Evolutionary conservation across 53 echinoderm and acorn worm genomes (phyloP), one percentile per base, ranked within the genome.

Genomic region (Echinarachnius parma): DNA sequence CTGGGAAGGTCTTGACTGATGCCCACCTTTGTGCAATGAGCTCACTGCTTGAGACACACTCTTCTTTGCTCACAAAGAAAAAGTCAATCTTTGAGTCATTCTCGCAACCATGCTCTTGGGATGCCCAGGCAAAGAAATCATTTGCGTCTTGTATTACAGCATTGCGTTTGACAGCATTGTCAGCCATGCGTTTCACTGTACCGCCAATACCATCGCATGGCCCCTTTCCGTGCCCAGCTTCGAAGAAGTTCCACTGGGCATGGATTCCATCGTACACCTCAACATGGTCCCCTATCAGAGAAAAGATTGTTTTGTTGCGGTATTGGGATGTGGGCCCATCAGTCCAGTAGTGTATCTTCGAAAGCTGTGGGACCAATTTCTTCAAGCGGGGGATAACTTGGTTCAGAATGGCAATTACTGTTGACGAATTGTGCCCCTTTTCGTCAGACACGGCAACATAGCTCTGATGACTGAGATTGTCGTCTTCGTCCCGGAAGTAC

Each of bases 141-240:
- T 76, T 62, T 15, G 82, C 77, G 49, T 83, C 83, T 59, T 83
- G 83, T 47, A 77, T 83, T 46, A 83, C 83, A 0, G 48, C 66
- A 22, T 52, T 49, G 22, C 67, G 44, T 46, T 68, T 77, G 31
- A 82, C 77, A 30, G 77, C 83, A 59, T 83, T 67, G 48, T 84
- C 84, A 8, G 82, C 82, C 37, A 82, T 52, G 34, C 82, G 46
- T 62, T 82, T 82, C 1, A 77, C 78, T 14, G 78, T 78, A 21
- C 84, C 83, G 1, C 83, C 77, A 47, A 84, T 71, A 9, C 84
- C 84, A 59, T 83, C 77, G 34, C 83, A 77, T 11, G 83, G 77
- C 21, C 83, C 83, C 54, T 83, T 83, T 15, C 84, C 74, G 28
- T 83, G 77, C 4, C 77, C 76, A 13, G 83, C 76, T 53, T 83